phyloP scores from a whole-genome alignment of 92 coral and sea anemone genomes.

The Meandrina meandrites region DNA sequence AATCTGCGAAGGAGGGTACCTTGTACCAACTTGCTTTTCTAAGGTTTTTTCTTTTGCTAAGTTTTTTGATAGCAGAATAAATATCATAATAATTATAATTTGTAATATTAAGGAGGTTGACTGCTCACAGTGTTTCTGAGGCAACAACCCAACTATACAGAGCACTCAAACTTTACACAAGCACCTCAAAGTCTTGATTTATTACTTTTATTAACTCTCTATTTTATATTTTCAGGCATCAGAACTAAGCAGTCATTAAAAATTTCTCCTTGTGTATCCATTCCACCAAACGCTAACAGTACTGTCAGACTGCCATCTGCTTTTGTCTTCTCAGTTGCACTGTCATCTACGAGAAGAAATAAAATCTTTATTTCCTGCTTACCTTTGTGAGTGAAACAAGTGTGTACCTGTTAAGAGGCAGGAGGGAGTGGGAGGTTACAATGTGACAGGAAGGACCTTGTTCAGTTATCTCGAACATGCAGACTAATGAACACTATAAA shows the following conservation, averaged over 20 bases:
- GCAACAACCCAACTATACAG: neutral
- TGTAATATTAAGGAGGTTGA: too few species aligned
- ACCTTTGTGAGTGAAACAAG: too few species aligned
- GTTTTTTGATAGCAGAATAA: too few species aligned
- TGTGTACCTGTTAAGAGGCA: neutral
- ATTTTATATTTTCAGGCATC: neutral
- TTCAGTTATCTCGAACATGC: too few species aligned
- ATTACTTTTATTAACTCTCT: neutral
- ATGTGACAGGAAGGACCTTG: neutral
- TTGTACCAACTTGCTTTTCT: too few species aligned
- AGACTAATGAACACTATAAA: too few species aligned
- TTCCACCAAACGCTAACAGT: conserved; percentile 91
- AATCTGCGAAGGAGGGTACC: too few species aligned
- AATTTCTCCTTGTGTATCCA: conserved; percentile 96
- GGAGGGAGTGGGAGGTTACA: neutral
- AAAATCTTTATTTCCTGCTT: neutral
- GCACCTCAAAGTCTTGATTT: too few species aligned
- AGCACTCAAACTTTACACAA: neutral
- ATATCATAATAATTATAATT: too few species aligned
- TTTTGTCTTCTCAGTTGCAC: conserved; percentile 30
- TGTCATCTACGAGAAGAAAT: neutral
- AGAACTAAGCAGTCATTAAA: conserved; percentile 89
- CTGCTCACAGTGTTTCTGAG: neutral
- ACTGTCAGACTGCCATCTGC: conserved; percentile 32
- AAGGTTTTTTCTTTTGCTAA: too few species aligned